Conservation (phyloP, 2,888 invertebrate species). For the Patella depressa region DNA sequence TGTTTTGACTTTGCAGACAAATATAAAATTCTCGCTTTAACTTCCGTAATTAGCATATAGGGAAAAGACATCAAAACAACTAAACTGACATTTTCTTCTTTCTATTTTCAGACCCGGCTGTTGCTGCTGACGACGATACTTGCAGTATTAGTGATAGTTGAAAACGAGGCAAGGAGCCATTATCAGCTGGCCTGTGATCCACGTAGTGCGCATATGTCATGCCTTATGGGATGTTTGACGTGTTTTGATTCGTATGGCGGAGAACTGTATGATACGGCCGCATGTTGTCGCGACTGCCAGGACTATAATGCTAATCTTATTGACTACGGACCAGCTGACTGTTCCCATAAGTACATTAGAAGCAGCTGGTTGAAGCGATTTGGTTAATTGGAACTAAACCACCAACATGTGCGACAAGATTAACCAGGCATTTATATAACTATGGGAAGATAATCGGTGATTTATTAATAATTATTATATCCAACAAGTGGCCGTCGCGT, state of each 20-base stretch:
- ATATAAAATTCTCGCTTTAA: too few species aligned
- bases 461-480: too few species aligned
- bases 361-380: constrained; percentile 38
- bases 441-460: too few species aligned
- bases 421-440: too few species aligned
- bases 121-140: constrained; percentile 2
- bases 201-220: constrained; percentile 29
- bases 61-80: too few species aligned
- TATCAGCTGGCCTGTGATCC: constrained; percentile 36
- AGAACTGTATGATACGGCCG: constrained; percentile 38
- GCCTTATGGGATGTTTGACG: constrained; percentile 37
- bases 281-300: constrained; percentile 39
- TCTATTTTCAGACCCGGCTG: constrained; percentile 5
- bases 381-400: constrained; percentile 1
- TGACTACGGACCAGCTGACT: constrained; percentile 38
- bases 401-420: too few species aligned
- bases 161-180: constrained; percentile 12
- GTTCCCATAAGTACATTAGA: constrained; percentile 36
- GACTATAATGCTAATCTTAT: constrained; percentile 30
- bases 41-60: too few species aligned
- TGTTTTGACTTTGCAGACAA: too few species aligned
- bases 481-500: too few species aligned
- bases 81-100: background rate
- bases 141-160: background rate
- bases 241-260: constrained; percentile 39